phyloP scores from a whole-genome alignment of 2,113 vertebrate genomes.

The Amphiprion percula region DNA sequence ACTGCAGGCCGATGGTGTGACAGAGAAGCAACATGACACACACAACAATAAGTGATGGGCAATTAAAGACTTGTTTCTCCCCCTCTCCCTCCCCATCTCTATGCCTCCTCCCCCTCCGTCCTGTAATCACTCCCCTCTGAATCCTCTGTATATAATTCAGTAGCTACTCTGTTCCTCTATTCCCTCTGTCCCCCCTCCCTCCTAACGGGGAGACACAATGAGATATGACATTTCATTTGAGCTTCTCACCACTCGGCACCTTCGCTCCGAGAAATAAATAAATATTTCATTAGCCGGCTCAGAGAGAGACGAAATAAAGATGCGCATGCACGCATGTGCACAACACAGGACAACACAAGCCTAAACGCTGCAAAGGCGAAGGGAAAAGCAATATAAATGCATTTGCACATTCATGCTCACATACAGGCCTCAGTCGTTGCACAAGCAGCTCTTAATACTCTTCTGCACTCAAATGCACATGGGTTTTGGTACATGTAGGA shows the following conservation, averaged over 20 bases:
- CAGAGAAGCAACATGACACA: constrained; percentile 40
- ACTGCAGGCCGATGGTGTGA: constrained; percentile 41
- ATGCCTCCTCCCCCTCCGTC: constrained; percentile 34
- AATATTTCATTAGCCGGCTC: constrained; percentile 75
- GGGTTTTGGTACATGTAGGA: constrained; percentile 36
- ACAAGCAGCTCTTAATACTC: constrained; percentile 29
- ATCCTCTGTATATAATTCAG: constrained; percentile 74
- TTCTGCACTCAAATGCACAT: constrained; percentile 6
- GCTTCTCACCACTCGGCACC: constrained; percentile 55
- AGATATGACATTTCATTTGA: constrained; percentile 82
- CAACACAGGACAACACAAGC: constrained; percentile 14
- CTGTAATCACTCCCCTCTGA: constrained; percentile 78
- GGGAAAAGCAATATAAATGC: constrained; percentile 45
- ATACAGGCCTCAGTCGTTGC: constrained; percentile 46
- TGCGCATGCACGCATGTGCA: constrained; percentile 7
- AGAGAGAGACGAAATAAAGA: constrained; percentile 60
- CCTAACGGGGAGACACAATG: constrained; percentile 70
- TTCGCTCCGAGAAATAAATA: constrained; percentile 75
- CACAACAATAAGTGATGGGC: constrained; percentile 44
- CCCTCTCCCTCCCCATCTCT: constrained; percentile 13
- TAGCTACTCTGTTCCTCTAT: constrained; percentile 63
- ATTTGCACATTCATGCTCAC: constrained; percentile 57
- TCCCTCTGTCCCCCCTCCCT: constrained; percentile 57
- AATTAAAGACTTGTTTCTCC: constrained; percentile 53
- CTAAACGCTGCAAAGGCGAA: neutral